A percentile compares a stretch with the other conserved stretches of the same genome.
Conservation (phyloP, 53 echinoderm and acorn worm species). For the Holothuria leucospilota region DNA sequence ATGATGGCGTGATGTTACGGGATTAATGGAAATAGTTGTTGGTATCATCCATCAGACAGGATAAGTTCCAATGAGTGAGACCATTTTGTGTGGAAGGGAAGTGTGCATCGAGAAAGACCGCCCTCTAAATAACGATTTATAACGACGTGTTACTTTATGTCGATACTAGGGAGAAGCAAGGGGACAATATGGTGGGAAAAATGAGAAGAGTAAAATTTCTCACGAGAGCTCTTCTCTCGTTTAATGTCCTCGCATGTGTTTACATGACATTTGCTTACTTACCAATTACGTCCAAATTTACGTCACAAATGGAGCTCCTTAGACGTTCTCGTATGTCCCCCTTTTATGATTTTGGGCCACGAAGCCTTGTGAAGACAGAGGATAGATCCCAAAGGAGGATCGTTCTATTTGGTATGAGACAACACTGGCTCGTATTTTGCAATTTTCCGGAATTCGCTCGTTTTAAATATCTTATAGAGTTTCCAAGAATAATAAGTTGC, state of each 20-base stretch:
- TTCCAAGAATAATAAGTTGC: slow-evolving; percentile 5
- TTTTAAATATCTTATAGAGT: slow-evolving; percentile 18
- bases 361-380: neutral
- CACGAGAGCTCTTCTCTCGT: slow-evolving; percentile 17
- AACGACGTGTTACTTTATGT: neutral
- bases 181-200: neutral
- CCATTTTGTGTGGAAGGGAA: too few species aligned
- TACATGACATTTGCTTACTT: slow-evolving; percentile 18
- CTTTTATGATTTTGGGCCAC: neutral
- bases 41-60: too few species aligned
- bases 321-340: neutral
- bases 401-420: slow-evolving; percentile 27
- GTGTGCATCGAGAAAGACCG: too few species aligned
- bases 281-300: neutral
- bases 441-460: slow-evolving; percentile 23
- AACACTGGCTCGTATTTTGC: slow-evolving; percentile 30
- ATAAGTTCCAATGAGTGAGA: too few species aligned
- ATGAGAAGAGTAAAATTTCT: slow-evolving; percentile 39
- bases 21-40: too few species aligned
- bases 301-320: slow-evolving; percentile 1
- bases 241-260: slow-evolving; percentile 12
- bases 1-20: too few species aligned
- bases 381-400: neutral
- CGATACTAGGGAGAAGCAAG: neutral
- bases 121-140: too few species aligned